These are phyloP conservation scores for Sapayoa aenigma DNA, from an alignment of 2,113 vertebrate genomes.

Conservation along the genomic window DNA sequence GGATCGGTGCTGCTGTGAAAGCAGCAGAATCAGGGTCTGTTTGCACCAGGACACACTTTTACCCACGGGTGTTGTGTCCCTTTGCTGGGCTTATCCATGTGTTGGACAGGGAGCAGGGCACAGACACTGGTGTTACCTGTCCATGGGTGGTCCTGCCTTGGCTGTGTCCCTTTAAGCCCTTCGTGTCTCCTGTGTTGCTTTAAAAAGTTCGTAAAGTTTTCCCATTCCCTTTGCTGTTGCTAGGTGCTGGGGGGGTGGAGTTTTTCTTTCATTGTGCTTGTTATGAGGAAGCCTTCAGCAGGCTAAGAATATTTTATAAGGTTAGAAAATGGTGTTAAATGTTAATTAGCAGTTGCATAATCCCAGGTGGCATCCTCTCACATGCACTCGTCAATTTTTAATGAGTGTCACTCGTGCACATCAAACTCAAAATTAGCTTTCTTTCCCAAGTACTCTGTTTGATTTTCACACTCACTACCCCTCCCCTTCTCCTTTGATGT, in stretches of 20 bases:
- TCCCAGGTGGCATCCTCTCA: constrained; percentile 72
- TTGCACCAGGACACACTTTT: background rate
- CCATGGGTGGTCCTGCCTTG: background rate
- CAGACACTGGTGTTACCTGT: background rate
- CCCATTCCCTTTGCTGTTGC: constrained; percentile 66
- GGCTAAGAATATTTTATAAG: constrained; percentile 70
- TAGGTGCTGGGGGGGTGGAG: constrained; percentile 49
- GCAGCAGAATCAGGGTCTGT: background rate
- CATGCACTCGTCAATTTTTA: constrained; percentile 71
- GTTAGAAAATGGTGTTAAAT: constrained; percentile 77
- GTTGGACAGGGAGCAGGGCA: background rate
- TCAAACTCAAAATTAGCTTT: constrained; percentile 70
- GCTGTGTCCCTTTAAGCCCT: background rate
- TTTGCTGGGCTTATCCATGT: background rate
- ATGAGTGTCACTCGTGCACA: constrained; percentile 68
- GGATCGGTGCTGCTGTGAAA: accelerated
- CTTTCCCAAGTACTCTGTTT: constrained; percentile 45
- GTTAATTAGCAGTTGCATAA: constrained; percentile 80
- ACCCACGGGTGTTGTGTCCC: accelerated
- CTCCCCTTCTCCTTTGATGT: constrained; percentile 54
- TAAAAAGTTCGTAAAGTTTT: constrained; percentile 61
- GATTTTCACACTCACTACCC: constrained; percentile 53
- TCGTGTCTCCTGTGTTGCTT: background rate
- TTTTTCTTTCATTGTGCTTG: constrained; percentile 41
- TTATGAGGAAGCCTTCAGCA: constrained; percentile 64